Conservation (phyloP, 2,113 vertebrate species). For the Ophiodon elongatus region DNA sequence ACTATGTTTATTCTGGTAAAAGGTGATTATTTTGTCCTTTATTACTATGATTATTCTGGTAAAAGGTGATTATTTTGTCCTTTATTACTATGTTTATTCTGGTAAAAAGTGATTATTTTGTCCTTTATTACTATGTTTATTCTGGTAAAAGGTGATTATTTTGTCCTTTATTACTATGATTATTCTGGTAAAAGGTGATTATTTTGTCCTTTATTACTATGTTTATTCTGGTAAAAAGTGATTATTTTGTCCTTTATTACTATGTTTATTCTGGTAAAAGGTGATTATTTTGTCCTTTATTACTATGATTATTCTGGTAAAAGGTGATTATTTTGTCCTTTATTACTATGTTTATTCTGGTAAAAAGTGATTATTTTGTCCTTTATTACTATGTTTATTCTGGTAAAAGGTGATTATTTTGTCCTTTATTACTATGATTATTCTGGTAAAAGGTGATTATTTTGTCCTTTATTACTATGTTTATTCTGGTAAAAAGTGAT, state of each 20-base stretch:
- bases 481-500: background rate
- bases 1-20: background rate
- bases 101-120: too few relatives aligned
- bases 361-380: too few relatives aligned
- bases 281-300: too few relatives aligned
- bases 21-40: too few relatives aligned
- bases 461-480: background rate
- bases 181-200: background rate
- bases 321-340: too few relatives aligned
- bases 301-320: background rate
- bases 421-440: background rate
- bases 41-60: background rate
- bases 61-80: too few relatives aligned
- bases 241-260: too few relatives aligned
- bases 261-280: background rate
- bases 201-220: too few relatives aligned
- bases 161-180: background rate
- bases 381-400: background rate
- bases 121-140: background rate
- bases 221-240: background rate
- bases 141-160: too few relatives aligned
- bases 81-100: background rate
- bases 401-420: too few relatives aligned
- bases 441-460: too few relatives aligned
- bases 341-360: background rate